phyloP scores from a whole-genome alignment of 2,888 invertebrate genomes.

The Stenotaenia linearis region DNA sequence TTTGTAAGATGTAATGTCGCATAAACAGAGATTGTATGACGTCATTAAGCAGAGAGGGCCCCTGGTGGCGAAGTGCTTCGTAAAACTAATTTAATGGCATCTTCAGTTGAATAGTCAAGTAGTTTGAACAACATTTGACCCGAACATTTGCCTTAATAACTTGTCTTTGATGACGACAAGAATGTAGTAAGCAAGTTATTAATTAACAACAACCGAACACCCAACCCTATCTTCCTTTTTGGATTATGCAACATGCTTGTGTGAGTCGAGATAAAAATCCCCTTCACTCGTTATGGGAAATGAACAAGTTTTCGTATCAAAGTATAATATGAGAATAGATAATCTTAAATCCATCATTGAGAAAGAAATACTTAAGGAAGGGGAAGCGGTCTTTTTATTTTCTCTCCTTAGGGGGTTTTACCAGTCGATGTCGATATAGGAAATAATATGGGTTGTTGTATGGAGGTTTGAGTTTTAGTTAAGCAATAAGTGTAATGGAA shows the following conservation, averaged over 20 bases:
- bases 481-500: constrained; percentile 26
- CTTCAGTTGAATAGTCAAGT: constrained; percentile 24
- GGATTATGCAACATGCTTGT: background rate
- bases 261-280: background rate
- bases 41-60: constrained; percentile 10
- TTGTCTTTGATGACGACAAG: constrained; percentile 22
- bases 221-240: background rate
- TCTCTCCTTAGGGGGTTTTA: background rate
- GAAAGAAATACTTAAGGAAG: background rate
- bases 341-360: background rate
- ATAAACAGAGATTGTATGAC: constrained; percentile 23
- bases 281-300: background rate
- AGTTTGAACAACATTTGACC: constrained; percentile 26
- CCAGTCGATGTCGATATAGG: background rate
- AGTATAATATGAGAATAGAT: no score
- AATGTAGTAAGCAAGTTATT: constrained; percentile 12
- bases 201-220: background rate
- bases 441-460: background rate
- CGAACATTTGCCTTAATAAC: constrained; percentile 21
- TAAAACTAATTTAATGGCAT: constrained; percentile 16
- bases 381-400: background rate
- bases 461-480: background rate
- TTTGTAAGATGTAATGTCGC: constrained; percentile 21
- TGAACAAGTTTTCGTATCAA: background rate
- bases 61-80: constrained; percentile 13